Evolutionary conservation across 2,113 vertebrate species (phyloP).

Genomic region (Sorex fumeus): DNA sequence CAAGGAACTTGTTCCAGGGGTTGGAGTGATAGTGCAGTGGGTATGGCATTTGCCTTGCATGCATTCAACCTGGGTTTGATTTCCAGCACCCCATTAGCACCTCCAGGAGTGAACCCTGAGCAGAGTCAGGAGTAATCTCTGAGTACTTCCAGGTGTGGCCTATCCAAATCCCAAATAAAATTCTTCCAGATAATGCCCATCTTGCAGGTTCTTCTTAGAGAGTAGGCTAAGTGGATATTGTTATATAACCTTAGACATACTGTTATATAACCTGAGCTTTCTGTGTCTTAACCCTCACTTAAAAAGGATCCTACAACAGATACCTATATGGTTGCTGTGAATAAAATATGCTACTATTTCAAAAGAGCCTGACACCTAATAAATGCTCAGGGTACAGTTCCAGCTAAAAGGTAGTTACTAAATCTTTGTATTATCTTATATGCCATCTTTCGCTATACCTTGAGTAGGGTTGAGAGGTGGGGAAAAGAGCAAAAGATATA

Average conservation of each 20-base stretch:
- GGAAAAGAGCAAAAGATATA: background rate
- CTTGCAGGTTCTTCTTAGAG: background rate
- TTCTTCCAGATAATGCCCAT: background rate
- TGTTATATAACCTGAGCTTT: background rate
- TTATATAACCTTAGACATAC: background rate
- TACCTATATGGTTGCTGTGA: background rate
- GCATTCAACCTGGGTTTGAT: too few relatives aligned
- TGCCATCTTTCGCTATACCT: background rate
- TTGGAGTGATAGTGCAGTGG: too few relatives aligned
- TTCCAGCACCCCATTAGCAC: too few relatives aligned
- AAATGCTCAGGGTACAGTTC: background rate
- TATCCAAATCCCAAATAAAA: too few relatives aligned
- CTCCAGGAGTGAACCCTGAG: too few relatives aligned
- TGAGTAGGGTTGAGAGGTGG: accelerated
- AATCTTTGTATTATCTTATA: background rate
- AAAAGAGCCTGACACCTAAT: background rate
- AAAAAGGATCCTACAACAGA: background rate
- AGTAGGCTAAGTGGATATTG: background rate
- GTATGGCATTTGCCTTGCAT: too few relatives aligned
- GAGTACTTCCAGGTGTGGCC: too few relatives aligned
- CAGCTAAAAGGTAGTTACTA: background rate
- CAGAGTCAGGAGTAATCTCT: too few relatives aligned
- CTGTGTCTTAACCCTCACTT: background rate
- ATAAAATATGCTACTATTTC: background rate
- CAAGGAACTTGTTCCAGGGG: background rate